These are phyloP conservation scores for Leptinotarsa rubiginosa DNA, from an alignment of 2,888 invertebrate genomes.

Conservation along the genomic window DNA sequence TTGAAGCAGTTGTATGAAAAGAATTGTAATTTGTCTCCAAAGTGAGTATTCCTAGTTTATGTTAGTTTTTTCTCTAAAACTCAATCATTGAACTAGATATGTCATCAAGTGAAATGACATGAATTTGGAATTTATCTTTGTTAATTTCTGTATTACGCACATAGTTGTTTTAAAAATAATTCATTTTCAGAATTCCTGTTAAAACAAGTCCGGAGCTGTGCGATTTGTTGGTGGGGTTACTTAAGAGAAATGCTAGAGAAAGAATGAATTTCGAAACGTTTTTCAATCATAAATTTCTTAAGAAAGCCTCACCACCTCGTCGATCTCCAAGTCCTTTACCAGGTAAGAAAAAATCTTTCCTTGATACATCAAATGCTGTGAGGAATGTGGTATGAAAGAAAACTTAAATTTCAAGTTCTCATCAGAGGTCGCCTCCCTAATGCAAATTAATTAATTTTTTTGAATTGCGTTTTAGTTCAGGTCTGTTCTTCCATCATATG, in stretches of 20 bases:
- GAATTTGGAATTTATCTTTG: too few relatives aligned
- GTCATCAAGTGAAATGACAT: too few relatives aligned
- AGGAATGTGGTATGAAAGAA: too few relatives aligned
- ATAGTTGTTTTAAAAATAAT: not conserved
- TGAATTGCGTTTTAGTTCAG: too few relatives aligned
- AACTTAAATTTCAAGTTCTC: too few relatives aligned
- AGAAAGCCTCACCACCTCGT: constrained; percentile 71
- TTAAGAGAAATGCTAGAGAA: constrained; percentile 93
- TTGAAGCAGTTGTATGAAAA: constrained; percentile 97
- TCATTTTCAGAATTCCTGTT: constrained; percentile 82
- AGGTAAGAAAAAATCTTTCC: constrained; percentile 44
- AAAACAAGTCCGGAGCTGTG: constrained; percentile 92
- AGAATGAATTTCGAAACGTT: constrained; percentile 96
- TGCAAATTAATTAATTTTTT: too few relatives aligned
- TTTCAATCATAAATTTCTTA: constrained; percentile 93
- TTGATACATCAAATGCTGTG: not conserved
- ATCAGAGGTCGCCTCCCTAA: too few relatives aligned
- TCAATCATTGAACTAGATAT: too few relatives aligned
- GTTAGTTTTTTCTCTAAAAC: not conserved
- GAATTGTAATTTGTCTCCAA: constrained; percentile 89
- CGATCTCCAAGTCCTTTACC: constrained; percentile 63
- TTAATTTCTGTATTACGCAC: too few relatives aligned
- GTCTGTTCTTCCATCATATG: too few relatives aligned
- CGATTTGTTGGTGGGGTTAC: constrained; percentile 85
- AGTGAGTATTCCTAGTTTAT: constrained; percentile 71